Evolutionary conservation across 30 jellyfish, hydroid and myxozoan species (phyloP).

Genomic region (Aurelia aurita): DNA sequence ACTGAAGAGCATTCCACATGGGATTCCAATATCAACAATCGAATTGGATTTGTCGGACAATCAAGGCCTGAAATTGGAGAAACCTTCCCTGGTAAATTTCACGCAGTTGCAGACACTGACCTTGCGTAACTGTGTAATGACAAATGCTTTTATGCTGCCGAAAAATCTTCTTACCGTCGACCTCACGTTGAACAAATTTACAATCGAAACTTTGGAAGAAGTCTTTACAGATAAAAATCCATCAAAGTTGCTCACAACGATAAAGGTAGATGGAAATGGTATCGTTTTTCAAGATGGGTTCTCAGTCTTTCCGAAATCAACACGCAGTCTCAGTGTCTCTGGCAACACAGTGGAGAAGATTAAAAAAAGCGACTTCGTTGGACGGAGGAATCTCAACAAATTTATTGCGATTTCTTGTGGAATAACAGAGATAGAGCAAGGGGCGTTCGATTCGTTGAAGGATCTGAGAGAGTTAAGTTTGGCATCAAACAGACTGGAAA

Average conservation of each 20-base stretch:
- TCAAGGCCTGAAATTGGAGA: not conserved
- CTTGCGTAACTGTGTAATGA: slow-evolving; percentile 9
- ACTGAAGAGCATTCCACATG: slow-evolving; percentile 23
- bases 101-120: slow-evolving; percentile 3
- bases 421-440: slow-evolving; percentile 6
- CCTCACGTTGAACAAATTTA: slow-evolving; percentile 5
- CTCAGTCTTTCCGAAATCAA: no score
- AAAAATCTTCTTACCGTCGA: not conserved
- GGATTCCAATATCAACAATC: not conserved
- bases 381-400: not conserved
- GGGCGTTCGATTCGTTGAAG: slow-evolving; percentile 33
- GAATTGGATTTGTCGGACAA: slow-evolving; percentile 38
- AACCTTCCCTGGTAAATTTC: slow-evolving; percentile 31
- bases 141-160: not conserved
- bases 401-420: not conserved
- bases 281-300: no score
- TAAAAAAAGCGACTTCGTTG: not conserved
- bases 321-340: not conserved
- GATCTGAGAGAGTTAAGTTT: not conserved
- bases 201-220: not conserved
- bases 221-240: slow-evolving; percentile 4
- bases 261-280: not conserved
- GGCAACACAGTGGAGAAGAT: not conserved
- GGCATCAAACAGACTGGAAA: slow-evolving; percentile 9
- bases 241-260: not conserved